These are phyloP conservation scores for Drosophila tripunctata DNA, from an alignment of 2,888 invertebrate species.

Conservation along the genomic window DNA sequence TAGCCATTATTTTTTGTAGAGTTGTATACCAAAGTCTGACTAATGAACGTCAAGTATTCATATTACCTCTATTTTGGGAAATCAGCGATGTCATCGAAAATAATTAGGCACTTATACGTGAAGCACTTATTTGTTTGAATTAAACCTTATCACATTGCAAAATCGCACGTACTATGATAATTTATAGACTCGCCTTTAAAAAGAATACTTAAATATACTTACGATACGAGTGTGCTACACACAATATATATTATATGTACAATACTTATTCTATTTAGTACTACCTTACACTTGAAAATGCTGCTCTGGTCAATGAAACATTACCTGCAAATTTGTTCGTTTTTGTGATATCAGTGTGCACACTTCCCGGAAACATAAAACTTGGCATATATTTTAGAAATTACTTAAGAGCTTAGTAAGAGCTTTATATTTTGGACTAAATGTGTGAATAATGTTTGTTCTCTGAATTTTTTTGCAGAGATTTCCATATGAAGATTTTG, in stretches of 20 bases:
- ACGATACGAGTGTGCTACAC: constrained; percentile 4
- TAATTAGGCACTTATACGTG: constrained; percentile 40
- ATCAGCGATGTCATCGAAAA: constrained; percentile 32
- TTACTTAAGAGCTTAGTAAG: no score
- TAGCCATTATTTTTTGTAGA: not conserved
- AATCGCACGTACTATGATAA: constrained; percentile 68
- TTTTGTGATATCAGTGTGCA: not conserved
- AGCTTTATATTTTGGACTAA: no score
- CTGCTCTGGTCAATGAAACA: constrained; percentile 21
- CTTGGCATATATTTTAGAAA: not conserved
- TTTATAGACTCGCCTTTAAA: constrained; percentile 18
- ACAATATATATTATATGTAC: not conserved
- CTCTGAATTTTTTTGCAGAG: no score
- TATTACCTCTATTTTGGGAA: constrained; percentile 15
- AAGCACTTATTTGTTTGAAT: constrained; percentile 38
- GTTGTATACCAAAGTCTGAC: not conserved
- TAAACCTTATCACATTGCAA: constrained; percentile 57
- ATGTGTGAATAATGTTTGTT: no score
- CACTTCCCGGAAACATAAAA: not conserved
- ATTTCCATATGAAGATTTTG: no score
- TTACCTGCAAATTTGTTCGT: not conserved
- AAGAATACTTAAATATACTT: constrained; percentile 12
- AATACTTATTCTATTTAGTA: not conserved
- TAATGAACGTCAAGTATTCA: not conserved
- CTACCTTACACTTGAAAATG: not conserved